These are phyloP conservation scores for Neodiprion lecontei DNA, from an alignment of 1,140 invertebrate genomes.

Conservation along the genomic window DNA sequence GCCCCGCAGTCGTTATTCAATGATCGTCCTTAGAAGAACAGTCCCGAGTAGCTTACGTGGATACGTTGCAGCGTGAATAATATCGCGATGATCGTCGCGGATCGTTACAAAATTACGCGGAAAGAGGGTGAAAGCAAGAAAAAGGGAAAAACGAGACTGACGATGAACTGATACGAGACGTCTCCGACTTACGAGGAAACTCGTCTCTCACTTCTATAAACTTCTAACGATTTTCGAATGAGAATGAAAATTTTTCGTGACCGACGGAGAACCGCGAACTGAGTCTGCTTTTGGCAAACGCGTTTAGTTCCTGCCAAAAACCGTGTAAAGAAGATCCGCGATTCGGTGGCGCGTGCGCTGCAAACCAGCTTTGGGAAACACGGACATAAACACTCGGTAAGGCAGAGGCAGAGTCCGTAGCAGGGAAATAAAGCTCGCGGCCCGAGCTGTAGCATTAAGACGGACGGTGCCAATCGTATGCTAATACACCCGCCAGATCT, in stretches of 20 bases:
- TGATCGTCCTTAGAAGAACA: no score
- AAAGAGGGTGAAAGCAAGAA: constrained; percentile 12
- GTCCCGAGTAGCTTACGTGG: no score
- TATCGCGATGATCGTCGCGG: no score
- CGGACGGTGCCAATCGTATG: constrained; percentile 62
- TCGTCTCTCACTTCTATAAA: no score
- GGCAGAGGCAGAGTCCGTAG: constrained; percentile 23
- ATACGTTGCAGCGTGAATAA: no score
- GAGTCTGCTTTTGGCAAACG: no score
- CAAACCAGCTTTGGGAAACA: constrained; percentile 40
- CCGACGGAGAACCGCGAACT: constrained; percentile 12
- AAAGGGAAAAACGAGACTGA: constrained; percentile 7
- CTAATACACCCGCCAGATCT: constrained; percentile 53
- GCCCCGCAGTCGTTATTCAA: no score
- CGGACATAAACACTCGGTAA: constrained; percentile 53
- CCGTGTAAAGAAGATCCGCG: no score
- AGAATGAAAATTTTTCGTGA: constrained; percentile 38
- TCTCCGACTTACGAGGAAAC: constrained; percentile 17
- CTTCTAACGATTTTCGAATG: not conserved
- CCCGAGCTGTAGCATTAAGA: constrained; percentile 46
- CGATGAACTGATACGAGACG: constrained; percentile 16
- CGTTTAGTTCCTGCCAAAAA: no score
- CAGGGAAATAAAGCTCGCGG: constrained; percentile 28
- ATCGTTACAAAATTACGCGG: not conserved
- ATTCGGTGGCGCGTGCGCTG: not conserved